Evolutionary conservation across 2,113 vertebrate genomes (phyloP), one percentile per base, ranked within the genome.

Genomic region (Epinephelus lanceolatus): DNA sequence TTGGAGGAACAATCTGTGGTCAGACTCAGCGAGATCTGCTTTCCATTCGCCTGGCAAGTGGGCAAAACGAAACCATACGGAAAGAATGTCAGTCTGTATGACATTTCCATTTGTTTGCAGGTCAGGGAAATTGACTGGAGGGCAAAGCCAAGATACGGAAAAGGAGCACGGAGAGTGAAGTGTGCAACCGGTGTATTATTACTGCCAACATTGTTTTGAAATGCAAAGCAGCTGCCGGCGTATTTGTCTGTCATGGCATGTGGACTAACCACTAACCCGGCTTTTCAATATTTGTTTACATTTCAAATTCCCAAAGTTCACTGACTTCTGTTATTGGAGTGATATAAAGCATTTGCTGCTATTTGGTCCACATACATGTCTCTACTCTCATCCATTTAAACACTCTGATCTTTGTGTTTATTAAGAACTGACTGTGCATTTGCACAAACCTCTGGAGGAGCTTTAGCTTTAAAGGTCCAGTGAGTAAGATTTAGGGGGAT

Each of bases 1-100:
- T 80, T 14, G 37, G 71, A 86, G 62, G 83, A 93, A 93, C 91
- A 82, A 88, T 81, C 76, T 93, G 94, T 21, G 91, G 93, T 91
- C 70, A 60, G 73, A 91, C 45, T 70, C 49, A 1, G 30, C 17
- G 45, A 91, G 82, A 88, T 91, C 84, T 90, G 83, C 90, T 92
- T 89, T 92, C 83, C 89, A 88, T 89, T 94, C 86, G 90, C 85
- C 79, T 88, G 91, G 86, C 81, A 52, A 90, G 80, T 53, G 65
- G 51, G 82, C 30, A 10, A 93, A 91, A 91, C 78, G 6, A 81
- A 90, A 89, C 62, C 79, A 71, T 72, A 80, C 1, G 78, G 88
- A 94, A 85, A 88, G 78, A 76, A 86, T 71, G 85, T 84, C 83
- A 76, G 88, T 49, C 15, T 47, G 60, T 25, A 55, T 84, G 90